Percentiles rank a stretch among this genome's conserved stretches.
phyloP scores from a whole-genome alignment of 2,797 vertebrate genomes.

The Esox lucius region DNA sequence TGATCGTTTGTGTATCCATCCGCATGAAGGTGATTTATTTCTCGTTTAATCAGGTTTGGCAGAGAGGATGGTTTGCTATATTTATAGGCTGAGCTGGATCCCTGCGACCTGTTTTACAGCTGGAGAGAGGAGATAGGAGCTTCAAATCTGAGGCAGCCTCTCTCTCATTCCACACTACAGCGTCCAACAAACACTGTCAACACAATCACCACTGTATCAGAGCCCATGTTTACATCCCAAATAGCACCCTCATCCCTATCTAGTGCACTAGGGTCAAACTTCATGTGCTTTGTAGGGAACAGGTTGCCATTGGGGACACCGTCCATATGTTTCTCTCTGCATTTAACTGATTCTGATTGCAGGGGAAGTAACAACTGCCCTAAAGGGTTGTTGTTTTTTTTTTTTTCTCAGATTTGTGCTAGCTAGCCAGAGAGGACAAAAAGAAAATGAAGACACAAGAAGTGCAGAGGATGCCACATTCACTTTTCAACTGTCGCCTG shows the following conservation, averaged over 20 bases:
- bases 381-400: conserved; percentile 1
- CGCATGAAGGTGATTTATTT: conserved; percentile 42
- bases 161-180: conserved; percentile 1
- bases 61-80: conserved; percentile 29
- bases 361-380: not conserved
- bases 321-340: not conserved
- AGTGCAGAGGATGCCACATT: not conserved
- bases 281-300: not conserved
- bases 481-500: not conserved
- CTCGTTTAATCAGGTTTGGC: conserved; percentile 41
- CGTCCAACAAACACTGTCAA: conserved; percentile 9
- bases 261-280: not conserved
- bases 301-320: not conserved
- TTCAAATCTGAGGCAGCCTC: conserved; percentile 41
- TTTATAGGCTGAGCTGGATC: conserved; percentile 41
- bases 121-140: conserved; percentile 52
- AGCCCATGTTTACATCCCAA: not conserved
- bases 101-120: conserved; percentile 46
- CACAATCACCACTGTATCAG: conserved; percentile 12
- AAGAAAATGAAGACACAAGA: not conserved
- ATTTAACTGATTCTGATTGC: not conserved
- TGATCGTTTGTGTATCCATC: conserved; percentile 8
- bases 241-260: not conserved
- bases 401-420: conserved; percentile 7
- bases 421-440: not conserved